Conservation (phyloP, 2,888 invertebrate genomes). For the Campoletis raptor region DNA sequence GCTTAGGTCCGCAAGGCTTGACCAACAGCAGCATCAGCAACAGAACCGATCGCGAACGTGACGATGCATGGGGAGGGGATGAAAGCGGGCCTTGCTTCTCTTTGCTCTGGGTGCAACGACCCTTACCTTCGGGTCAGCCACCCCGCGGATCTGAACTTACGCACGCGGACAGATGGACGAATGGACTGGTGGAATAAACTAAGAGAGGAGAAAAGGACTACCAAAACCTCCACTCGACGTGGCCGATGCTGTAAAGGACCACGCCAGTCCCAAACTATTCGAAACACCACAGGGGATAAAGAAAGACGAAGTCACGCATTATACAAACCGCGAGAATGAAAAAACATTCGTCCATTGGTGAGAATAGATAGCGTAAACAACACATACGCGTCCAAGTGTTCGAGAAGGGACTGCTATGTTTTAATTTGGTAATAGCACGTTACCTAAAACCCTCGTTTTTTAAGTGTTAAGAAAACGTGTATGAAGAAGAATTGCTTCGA, state of each 20-base stretch:
- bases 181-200: conserved; percentile 70
- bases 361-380: conserved; percentile 14
- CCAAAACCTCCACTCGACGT: conserved; percentile 42
- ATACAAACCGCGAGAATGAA: conserved; percentile 45
- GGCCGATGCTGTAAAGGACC: conserved; percentile 49
- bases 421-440: conserved; percentile 9
- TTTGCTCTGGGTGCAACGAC: conserved; percentile 82
- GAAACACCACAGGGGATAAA: conserved; percentile 40
- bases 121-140: conserved; percentile 83
- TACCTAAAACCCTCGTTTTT: conserved; percentile 7
- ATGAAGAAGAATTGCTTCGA: conserved; percentile 32
- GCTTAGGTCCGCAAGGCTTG: conserved; percentile 75
- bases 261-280: conserved; percentile 38
- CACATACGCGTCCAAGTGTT: conserved; percentile 8
- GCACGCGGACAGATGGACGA: conserved; percentile 77
- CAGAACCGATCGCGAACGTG: conserved; percentile 66
- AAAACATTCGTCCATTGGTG: conserved; percentile 35
- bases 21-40: conserved; percentile 70
- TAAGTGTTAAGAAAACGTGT: neutral
- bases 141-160: conserved; percentile 79
- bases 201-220: conserved; percentile 59
- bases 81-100: conserved; percentile 68
- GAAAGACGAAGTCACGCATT: conserved; percentile 31
- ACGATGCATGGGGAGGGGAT: conserved; percentile 65
- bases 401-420: neutral